These are phyloP conservation scores for Aulostomus chinensis DNA, from an alignment of 2,797 vertebrate species.

Conservation along the genomic window DNA sequence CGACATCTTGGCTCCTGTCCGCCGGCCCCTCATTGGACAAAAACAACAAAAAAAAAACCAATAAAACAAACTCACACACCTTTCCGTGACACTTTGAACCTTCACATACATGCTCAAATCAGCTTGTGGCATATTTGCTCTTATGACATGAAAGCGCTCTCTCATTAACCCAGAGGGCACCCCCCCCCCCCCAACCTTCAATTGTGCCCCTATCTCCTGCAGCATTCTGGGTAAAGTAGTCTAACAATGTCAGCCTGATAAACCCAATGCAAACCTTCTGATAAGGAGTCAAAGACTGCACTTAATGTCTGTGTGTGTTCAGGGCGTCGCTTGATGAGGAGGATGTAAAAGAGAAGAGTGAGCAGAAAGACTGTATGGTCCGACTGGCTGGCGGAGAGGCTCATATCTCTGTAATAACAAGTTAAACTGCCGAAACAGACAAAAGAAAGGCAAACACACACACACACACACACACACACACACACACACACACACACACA, in stretches of 20 bases:
- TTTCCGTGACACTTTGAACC: constrained; percentile 57
- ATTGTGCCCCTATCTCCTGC: constrained; percentile 76
- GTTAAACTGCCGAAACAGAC: constrained; percentile 57
- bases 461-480: constrained; percentile 37
- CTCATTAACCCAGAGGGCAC: constrained; percentile 76
- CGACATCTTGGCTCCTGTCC: constrained; percentile 10
- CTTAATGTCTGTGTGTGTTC: constrained; percentile 76
- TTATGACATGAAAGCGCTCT: constrained; percentile 64
- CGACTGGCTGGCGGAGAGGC: constrained; percentile 15
- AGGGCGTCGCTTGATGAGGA: constrained; percentile 71
- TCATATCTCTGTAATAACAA: constrained; percentile 71
- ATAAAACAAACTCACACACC: constrained; percentile 37
- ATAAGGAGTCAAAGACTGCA: constrained; percentile 77
- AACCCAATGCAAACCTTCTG: constrained; percentile 76
- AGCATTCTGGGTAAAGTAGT: constrained; percentile 82
- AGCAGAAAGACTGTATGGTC: constrained; percentile 24
- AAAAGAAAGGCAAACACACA: constrained; percentile 58
- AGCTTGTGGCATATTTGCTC: constrained; percentile 64
- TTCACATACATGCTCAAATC: constrained; percentile 36
- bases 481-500: constrained; percentile 42
- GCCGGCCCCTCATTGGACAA: background rate
- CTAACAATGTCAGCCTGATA: constrained; percentile 80
- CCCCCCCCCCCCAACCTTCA: constrained; percentile 44
- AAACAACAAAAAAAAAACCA: constrained; percentile 13
- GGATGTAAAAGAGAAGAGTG: constrained; percentile 59